Evolutionary conservation across 2,888 invertebrate genomes (phyloP), one percentile per base, ranked within the genome.

Genomic region (Uloborus plumipes): DNA sequence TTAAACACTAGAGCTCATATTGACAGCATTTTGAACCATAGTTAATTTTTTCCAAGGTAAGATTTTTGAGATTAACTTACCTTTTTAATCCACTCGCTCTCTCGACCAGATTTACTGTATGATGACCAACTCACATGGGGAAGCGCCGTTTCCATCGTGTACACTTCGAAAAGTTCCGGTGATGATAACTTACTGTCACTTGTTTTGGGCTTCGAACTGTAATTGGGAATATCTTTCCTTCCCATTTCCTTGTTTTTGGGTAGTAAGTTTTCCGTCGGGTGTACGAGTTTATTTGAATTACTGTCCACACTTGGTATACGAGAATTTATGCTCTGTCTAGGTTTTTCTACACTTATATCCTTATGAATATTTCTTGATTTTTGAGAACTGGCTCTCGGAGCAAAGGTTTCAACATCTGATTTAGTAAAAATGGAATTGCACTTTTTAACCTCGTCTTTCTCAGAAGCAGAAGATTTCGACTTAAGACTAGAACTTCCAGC

Each of bases 101-200:
- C 83, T 67, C 61, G 61, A 49, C 66, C 65, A 26, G 61, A 66
- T 49, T 72, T 83, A 58, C 58, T 77, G 39, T 77, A 72, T 14
- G 83, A 72, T 11, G 83, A 72, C 77, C 83, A 83, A 20, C 73
- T 77, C 18, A 77, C 62, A 47, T 77, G 77, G 49, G 72, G 76
- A 26, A 83, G 20, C 13, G 83, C 83, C 18, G 76, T 76, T 59
- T 76, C 77, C 77, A 83, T 77, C 6, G 77, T 83, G 22, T 83
- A 83, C 14, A 83, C 83, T 61, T 83, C 83, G 50, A 83, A 83
- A 16, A 83, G 61, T 53, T 83, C 83, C 4, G 76, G 76, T 14
- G 76, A 77, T 0, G 77, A 67, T 14, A 76, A 15, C n/a, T 83
- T 83, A 51, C 58, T 77, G 20, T 77, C 77, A 51, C 39, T 55